Evolutionary conservation across 2,113 vertebrate genomes (phyloP).

Genomic region (Oriolus oriolus): DNA sequence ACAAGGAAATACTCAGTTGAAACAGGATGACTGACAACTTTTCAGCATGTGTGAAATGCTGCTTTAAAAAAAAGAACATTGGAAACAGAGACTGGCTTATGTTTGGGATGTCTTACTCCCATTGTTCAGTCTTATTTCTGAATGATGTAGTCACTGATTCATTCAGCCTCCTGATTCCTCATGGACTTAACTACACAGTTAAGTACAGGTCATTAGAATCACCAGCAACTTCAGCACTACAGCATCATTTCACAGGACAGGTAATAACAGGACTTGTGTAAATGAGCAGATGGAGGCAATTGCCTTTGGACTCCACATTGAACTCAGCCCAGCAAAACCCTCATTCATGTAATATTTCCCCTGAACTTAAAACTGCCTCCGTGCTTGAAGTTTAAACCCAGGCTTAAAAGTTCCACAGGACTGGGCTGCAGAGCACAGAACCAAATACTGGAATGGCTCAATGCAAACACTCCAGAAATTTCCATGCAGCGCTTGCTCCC

Average conservation of each 20-base stretch:
- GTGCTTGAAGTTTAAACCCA: neutral
- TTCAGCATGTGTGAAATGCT: neutral
- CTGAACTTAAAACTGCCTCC: neutral
- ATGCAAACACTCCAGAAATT: neutral
- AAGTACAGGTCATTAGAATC: neutral
- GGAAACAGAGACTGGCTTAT: neutral
- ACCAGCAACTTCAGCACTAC: neutral
- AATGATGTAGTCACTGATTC: neutral
- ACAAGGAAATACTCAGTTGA: neutral
- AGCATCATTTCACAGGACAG: neutral
- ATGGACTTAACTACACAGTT: neutral
- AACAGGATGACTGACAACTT: neutral
- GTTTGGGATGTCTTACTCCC: neutral
- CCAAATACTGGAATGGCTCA: neutral
- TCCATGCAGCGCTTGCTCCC: neutral
- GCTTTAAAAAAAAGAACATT: neutral
- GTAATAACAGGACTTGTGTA: neutral
- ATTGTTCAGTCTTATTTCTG: neutral
- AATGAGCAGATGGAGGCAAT: neutral
- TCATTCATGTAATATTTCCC: neutral
- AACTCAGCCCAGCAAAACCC: neutral
- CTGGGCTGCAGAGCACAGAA: neutral
- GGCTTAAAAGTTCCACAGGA: neutral
- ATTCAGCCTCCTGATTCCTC: neutral
- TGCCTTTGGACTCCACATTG: neutral